Base-by-base conservation (phyloP, 2,113 vertebrate genomes). In the Peromyscus californicus region DNA sequence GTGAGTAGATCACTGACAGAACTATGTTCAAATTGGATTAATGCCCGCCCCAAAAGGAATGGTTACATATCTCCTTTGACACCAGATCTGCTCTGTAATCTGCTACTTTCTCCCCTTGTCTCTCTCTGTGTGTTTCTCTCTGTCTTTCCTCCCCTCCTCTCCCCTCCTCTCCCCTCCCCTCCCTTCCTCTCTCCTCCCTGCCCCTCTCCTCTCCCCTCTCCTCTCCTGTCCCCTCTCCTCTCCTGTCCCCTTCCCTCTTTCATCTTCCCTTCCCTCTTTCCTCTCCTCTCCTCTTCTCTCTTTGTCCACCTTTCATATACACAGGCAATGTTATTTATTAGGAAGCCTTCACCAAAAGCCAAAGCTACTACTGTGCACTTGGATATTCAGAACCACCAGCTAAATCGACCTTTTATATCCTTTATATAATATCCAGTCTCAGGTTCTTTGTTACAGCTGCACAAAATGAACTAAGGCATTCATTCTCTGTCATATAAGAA, bases 231-330 rank as follows among this genome's bases (percentile, higher is more conserved):
- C 45, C 5, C 45, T 45, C 45, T 45, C 45, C 45, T 48, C 16
- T 36, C 69, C 22, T 21, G 11, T 3, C 11, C n/a, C 70, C 4
- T 19, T 3, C 17, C 36, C 6, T 4, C 7, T 1, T 16, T 36
- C 69, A 5, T 6, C n/a, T 24, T 1, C n/a, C 29, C 70, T 21
- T 17, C 5, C 4, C 17, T 19, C 7, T n/a, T 5, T n/a, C n/a
- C 39, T n/a, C 7, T 42, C 31, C 3, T 5, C 9, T 42, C 42
- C 15, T 42, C 79, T 82, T 8, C 51, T 82, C 7, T 1, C 51
- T 82, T 15, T 57, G 11, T 61, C 48, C 19, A 22, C 10, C 3
- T 16, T 42, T 67, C 24, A 11, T 33, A 10, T 26, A 33, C 21
- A 54, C 36, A 67, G 17, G 33, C 48, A 63, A 69, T 82, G 5